Evolutionary conservation across 2,113 vertebrate species (phyloP).

Genomic region (Vulpes lagopus): DNA sequence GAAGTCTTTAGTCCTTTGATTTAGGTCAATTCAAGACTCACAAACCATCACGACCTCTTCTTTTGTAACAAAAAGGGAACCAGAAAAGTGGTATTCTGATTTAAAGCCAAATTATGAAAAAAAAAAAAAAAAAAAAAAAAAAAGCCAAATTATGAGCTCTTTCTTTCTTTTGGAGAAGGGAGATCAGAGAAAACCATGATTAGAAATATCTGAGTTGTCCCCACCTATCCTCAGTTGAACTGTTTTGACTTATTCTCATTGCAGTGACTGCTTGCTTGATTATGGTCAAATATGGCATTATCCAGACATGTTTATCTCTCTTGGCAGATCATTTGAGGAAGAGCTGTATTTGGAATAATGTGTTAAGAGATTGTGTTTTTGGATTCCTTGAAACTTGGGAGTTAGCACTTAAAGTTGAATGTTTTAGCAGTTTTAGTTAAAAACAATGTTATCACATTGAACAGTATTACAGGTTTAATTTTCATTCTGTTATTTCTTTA

Average conservation of each 20-base stretch:
- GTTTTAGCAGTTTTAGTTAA: slow-evolving; percentile 13
- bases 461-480: slow-evolving; percentile 16
- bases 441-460: not conserved
- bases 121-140: no score
- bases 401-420: slow-evolving; percentile 47
- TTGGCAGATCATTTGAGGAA: slow-evolving; percentile 12
- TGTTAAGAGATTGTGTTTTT: slow-evolving; percentile 24
- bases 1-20: not conserved
- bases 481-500: slow-evolving; percentile 25
- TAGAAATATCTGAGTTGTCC: not conserved
- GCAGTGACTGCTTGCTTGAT: slow-evolving; percentile 3
- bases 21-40: slow-evolving; percentile 26
- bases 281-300: not conserved
- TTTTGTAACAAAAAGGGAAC: slow-evolving; percentile 35
- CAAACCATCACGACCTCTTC: not conserved
- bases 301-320: slow-evolving; percentile 14
- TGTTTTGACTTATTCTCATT: slow-evolving; percentile 33
- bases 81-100: slow-evolving; percentile 16
- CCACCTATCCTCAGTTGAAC: not conserved
- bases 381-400: not conserved
- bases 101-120: slow-evolving; percentile 17
- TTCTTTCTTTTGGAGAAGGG: not conserved
- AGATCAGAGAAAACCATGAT: not conserved
- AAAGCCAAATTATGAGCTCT: slow-evolving; percentile 20
- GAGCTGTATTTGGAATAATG: slow-evolving; percentile 4